phyloP scores from a whole-genome alignment of 2,797 vertebrate species.

The Cyprinodon diabolis region DNA sequence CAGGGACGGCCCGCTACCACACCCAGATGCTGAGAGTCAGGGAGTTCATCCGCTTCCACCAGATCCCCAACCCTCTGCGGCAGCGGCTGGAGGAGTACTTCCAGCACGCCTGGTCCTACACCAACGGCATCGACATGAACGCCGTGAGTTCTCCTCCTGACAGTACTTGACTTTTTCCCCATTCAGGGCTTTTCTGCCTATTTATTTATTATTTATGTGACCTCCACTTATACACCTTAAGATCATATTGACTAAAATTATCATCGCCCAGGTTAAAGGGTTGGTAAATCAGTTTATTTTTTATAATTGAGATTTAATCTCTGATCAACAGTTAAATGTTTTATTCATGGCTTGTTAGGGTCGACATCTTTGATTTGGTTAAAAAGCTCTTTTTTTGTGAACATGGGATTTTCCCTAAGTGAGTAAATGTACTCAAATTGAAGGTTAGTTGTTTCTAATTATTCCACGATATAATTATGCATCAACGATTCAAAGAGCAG shows the following conservation, averaged over 20 bases:
- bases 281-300: neutral
- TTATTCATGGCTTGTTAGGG: neutral
- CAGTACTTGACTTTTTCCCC: neutral
- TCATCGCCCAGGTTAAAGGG: neutral
- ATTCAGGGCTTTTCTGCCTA: neutral
- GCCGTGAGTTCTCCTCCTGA: neutral
- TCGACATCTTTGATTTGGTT: neutral
- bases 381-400: neutral
- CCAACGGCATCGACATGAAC: constrained; percentile 99
- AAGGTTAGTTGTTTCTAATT: neutral
- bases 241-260: neutral
- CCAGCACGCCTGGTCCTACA: constrained; percentile 98
- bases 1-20: constrained; percentile 96
- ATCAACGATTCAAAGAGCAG: neutral
- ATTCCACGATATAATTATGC: neutral
- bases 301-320: neutral
- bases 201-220: neutral
- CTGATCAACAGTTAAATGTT: neutral
- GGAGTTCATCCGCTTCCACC: constrained; percentile 99
- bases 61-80: constrained; percentile 96
- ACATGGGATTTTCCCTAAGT: neutral
- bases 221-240: neutral
- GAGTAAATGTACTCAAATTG: neutral
- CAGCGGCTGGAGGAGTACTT: constrained; percentile 98
- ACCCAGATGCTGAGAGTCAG: constrained; percentile 98